Evolutionary conservation across 2,888 invertebrate species (phyloP).

Genomic region (Caenorhabditis sinica): DNA sequence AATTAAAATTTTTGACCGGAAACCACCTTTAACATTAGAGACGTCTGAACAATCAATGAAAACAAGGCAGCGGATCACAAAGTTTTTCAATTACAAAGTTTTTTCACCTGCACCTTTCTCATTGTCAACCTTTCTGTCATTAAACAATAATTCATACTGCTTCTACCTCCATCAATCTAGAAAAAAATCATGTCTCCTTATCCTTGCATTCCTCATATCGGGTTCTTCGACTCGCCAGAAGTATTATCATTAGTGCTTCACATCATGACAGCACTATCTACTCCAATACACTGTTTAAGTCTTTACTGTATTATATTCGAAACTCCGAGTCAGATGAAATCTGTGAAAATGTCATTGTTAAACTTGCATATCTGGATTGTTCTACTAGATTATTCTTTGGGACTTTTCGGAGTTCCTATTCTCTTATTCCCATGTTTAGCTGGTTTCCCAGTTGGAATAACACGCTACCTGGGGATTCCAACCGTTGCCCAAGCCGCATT

Average conservation of each 20-base stretch:
- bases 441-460: conserved; percentile 18
- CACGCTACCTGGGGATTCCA: background rate
- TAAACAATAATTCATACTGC: too few species aligned
- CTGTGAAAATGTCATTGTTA: conserved; percentile 24
- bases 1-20: too few species aligned
- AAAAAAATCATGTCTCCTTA: too few species aligned
- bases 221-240: conserved; percentile 12
- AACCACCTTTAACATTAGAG: too few species aligned
- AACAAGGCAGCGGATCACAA: too few species aligned
- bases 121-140: too few species aligned
- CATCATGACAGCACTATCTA: background rate
- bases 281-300: conserved; percentile 27
- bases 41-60: too few species aligned
- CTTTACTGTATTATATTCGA: conserved; percentile 37
- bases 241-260: conserved; percentile 16
- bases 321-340: conserved; percentile 39
- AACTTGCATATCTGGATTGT: conserved; percentile 3
- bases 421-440: background rate
- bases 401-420: background rate
- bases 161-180: too few species aligned
- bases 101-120: too few species aligned
- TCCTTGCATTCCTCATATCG: background rate
- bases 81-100: too few species aligned
- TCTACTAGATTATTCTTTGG: background rate
- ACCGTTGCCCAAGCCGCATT: background rate